Conservation (phyloP, 2,113 vertebrate species). For the Elephas maximus region DNA sequence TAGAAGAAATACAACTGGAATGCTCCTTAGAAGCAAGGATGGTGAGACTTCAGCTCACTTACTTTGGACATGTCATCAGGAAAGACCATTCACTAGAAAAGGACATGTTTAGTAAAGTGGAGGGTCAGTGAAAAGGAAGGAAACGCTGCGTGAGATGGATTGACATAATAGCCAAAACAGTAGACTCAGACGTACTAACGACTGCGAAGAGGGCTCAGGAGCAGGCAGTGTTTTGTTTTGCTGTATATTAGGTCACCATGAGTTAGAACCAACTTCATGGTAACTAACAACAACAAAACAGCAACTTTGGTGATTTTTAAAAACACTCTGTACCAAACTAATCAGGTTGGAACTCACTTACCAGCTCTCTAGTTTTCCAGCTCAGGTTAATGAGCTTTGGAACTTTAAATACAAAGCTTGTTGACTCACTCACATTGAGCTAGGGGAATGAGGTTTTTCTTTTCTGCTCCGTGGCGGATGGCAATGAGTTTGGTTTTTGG, state of each 20-base stretch:
- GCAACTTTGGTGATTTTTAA: background rate
- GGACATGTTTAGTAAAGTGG: background rate
- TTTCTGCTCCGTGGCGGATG: too few species aligned
- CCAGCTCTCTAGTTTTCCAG: background rate
- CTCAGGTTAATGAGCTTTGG: background rate
- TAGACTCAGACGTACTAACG: background rate
- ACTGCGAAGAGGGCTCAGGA: background rate
- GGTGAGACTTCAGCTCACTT: background rate
- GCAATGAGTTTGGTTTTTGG: too few species aligned
- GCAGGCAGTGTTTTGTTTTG: background rate
- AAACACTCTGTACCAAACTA: background rate
- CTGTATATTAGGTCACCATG: background rate
- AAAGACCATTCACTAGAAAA: background rate
- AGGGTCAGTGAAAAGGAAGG: background rate
- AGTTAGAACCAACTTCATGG: background rate
- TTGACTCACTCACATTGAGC: background rate
- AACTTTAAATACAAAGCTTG: background rate
- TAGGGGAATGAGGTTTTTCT: background rate
- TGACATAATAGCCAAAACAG: background rate
- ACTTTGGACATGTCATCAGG: background rate
- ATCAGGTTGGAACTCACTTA: background rate
- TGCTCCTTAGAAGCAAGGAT: background rate
- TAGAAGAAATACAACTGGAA: background rate
- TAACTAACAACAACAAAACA: background rate
- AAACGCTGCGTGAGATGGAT: background rate